These are phyloP conservation scores for Phymorhynchus buccinoides DNA, from an alignment of 1,140 invertebrate species.

Conservation along the genomic window DNA sequence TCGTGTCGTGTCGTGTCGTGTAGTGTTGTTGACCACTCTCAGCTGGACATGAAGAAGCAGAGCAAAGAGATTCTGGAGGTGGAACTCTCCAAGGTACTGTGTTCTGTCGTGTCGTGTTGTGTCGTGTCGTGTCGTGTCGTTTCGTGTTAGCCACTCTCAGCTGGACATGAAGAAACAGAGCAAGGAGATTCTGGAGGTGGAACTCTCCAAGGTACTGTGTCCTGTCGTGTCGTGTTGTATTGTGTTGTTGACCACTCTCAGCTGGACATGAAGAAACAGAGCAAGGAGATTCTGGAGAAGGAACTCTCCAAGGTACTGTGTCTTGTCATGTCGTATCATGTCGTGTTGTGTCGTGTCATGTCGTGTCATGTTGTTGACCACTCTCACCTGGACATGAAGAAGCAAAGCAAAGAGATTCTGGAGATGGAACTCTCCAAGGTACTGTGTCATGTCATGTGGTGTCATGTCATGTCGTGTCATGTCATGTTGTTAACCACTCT, in stretches of 20 bases:
- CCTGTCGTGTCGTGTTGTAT: no score
- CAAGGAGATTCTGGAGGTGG: slow-evolving; percentile 64
- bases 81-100: slow-evolving; percentile 62
- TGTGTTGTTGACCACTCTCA: slow-evolving; percentile 59
- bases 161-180: slow-evolving; percentile 59
- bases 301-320: slow-evolving; percentile 62
- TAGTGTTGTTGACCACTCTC: slow-evolving; percentile 58
- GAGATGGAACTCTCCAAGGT: slow-evolving; percentile 65
- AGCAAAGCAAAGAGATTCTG: slow-evolving; percentile 63
- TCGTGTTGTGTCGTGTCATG: not conserved
- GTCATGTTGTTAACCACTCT: no score
- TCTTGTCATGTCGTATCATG: no score
- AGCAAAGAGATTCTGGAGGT: slow-evolving; percentile 64
- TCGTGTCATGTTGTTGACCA: not conserved
- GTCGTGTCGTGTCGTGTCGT: no score
- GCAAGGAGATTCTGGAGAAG: slow-evolving; percentile 64
- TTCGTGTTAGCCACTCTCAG: slow-evolving; percentile 30
- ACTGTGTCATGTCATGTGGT: no score
- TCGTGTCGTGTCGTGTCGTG: no score
- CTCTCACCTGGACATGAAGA: slow-evolving; percentile 55
- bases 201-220: slow-evolving; percentile 64
- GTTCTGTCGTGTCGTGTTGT: no score
- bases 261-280: slow-evolving; percentile 58
- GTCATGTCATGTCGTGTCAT: no score
- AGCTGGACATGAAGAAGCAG: slow-evolving; percentile 59